These are phyloP conservation scores for Ranitomeya variabilis DNA, from an alignment of 2,113 vertebrate genomes.

Conservation along the genomic window DNA sequence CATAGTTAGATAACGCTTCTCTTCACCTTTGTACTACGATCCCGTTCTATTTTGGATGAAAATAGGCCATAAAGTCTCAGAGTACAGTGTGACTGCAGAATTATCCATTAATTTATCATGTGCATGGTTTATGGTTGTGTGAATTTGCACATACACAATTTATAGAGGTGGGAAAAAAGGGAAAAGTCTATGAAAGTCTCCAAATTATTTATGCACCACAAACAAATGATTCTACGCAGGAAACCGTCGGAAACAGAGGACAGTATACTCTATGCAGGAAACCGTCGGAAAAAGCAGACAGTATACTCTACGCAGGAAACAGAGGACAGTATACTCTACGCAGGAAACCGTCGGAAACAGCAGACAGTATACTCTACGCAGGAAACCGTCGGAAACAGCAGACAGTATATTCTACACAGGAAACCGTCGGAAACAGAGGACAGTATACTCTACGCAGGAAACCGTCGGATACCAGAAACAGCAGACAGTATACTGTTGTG, in stretches of 20 bases:
- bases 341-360: too few species aligned
- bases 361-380: too few species aligned
- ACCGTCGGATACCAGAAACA: too few species aligned
- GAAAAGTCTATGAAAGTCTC: background rate
- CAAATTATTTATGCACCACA: constrained; percentile 20
- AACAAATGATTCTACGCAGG: constrained; percentile 5
- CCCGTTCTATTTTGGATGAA: background rate
- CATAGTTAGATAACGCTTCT: background rate
- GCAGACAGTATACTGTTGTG: too few species aligned
- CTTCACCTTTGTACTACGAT: background rate
- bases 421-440: too few species aligned
- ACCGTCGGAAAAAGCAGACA: too few species aligned
- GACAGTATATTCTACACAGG: too few species aligned
- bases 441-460: too few species aligned
- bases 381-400: too few species aligned
- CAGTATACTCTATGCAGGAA: too few species aligned
- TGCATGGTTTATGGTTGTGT: background rate
- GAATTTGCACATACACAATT: background rate
- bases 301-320: too few species aligned
- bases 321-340: too few species aligned
- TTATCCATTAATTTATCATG: background rate
- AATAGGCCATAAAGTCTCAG: background rate
- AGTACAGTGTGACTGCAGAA: background rate
- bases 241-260: background rate
- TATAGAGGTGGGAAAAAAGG: background rate